Evolutionary conservation across 2,113 vertebrate genomes (phyloP).

Genomic region (Dasypus novemcinctus): DNA sequence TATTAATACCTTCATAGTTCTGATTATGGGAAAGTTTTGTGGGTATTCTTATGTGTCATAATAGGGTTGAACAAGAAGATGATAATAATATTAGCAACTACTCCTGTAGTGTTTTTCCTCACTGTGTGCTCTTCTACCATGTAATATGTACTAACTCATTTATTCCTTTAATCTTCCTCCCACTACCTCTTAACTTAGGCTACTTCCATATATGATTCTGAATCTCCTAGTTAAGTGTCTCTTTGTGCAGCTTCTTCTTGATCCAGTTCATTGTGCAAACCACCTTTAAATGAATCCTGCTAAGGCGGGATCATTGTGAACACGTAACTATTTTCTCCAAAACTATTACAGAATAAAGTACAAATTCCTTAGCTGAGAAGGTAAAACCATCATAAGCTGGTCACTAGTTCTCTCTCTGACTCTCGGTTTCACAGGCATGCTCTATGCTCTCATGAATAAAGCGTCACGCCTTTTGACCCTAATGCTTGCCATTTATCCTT

Average conservation of each 20-base stretch:
- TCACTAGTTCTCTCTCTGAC: not conserved
- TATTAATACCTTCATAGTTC: not conserved
- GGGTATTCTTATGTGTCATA: not conserved
- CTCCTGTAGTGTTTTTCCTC: not conserved
- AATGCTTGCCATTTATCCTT: not conserved
- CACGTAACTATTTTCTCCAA: not conserved
- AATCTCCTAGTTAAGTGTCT: not conserved
- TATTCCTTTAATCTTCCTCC: not conserved
- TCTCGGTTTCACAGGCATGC: not conserved
- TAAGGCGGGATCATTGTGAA: not conserved
- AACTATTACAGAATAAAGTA: not conserved
- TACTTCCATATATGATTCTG: not conserved
- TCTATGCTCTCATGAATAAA: not conserved
- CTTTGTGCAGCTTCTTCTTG: not conserved
- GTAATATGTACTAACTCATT: not conserved
- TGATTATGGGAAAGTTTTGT: not conserved
- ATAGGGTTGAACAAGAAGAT: not conserved
- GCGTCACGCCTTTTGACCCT: not conserved
- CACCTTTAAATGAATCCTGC: not conserved
- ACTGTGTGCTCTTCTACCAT: not conserved
- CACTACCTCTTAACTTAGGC: not conserved
- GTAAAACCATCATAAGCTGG: not conserved
- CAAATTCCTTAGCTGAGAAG: not conserved
- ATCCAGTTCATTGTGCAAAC: not conserved
- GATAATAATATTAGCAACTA: not conserved